A percentile compares a stretch with the other conserved stretches of the same genome.
Conservation (phyloP, 2,113 vertebrate genomes). For the Hippotragus niger region DNA sequence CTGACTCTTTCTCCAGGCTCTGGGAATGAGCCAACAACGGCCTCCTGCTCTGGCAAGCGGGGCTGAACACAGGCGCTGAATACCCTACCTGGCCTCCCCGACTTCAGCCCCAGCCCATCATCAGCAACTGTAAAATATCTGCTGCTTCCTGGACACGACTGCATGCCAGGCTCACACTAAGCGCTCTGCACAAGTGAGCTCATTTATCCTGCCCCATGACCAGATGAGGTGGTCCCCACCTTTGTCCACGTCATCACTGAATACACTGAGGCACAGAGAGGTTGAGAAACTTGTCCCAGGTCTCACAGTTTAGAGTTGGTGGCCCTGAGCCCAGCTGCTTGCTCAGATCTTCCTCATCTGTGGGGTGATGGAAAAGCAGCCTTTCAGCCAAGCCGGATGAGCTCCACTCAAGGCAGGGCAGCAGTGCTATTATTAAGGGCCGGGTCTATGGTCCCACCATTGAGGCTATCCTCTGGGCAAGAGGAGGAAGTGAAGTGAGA, state of each 20-base stretch:
- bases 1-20: not conserved
- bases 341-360: not conserved
- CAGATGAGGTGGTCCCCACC: too few species aligned
- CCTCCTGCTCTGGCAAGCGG: not conserved
- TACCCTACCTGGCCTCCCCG: not conserved
- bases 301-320: not conserved
- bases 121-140: not conserved
- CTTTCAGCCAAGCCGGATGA: not conserved
- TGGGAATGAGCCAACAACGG: too few species aligned
- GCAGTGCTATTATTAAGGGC: not conserved
- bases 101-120: not conserved
- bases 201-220: not conserved
- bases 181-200: fast-evolving
- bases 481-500: not conserved
- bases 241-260: not conserved
- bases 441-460: not conserved
- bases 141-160: not conserved
- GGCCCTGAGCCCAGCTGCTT: not conserved
- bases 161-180: not conserved
- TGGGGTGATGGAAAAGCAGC: not conserved
- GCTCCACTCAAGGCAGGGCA: not conserved
- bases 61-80: not conserved
- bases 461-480: fast-evolving
- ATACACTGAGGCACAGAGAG: not conserved
- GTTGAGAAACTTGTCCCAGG: not conserved